Conservation (phyloP, 2,888 invertebrate species). For the Lagria hirta region DNA sequence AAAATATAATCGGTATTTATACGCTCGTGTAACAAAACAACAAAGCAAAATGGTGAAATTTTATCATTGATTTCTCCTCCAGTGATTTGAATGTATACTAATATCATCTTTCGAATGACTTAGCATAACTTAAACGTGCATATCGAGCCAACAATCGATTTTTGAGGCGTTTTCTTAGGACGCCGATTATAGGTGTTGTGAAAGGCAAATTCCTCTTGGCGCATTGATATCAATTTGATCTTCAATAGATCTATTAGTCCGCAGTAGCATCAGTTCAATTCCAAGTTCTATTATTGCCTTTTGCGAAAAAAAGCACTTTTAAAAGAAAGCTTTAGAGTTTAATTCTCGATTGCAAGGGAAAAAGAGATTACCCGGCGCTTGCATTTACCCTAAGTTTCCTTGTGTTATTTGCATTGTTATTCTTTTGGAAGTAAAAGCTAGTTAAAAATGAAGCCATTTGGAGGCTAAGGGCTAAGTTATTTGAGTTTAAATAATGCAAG, state of each 20-base stretch:
- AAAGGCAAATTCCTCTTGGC: conserved; percentile 28
- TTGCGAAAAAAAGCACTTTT: no score
- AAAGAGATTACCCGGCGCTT: no score
- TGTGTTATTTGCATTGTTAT: no score
- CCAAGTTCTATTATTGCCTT: no score
- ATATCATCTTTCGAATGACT: conserved; percentile 30
- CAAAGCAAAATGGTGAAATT: conserved; percentile 28
- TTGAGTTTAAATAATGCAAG: conserved; percentile 4
- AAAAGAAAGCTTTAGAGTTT: no score
- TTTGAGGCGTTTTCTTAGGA: conserved; percentile 29
- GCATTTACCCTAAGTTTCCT: no score
- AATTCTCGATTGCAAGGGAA: no score
- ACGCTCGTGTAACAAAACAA: conserved; percentile 20
- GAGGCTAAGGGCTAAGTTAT: no score
- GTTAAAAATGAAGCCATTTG: no score
- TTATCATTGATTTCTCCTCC: conserved; percentile 31
- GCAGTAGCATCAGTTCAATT: no score
- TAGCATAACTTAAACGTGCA: conserved; percentile 28
- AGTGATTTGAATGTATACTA: conserved; percentile 29
- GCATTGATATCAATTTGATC: conserved; percentile 30
- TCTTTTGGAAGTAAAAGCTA: no score
- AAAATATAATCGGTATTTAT: conserved; percentile 20
- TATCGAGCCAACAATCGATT: conserved; percentile 27
- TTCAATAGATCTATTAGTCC: conserved; percentile 25
- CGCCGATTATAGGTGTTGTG: conserved; percentile 29